Evolutionary conservation across 2,797 vertebrate genomes (phyloP), one percentile per base, ranked within the genome.

Genomic region (Holocentrus rufus): DNA sequence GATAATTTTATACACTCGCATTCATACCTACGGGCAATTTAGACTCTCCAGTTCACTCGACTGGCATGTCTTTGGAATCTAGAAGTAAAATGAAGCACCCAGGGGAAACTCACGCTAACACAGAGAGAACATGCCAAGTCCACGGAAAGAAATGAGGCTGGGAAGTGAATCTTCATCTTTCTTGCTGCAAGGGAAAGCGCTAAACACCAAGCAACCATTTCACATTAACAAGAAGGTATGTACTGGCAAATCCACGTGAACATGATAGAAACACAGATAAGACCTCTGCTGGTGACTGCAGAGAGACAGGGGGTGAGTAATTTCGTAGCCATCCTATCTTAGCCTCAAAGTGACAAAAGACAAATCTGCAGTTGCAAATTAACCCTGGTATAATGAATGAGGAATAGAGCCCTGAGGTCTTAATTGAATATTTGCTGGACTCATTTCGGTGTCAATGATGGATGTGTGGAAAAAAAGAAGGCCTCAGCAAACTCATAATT

Each of bases 331-430:
- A 83, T 85, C 79, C 74, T 87, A 85, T 84, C 85, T 86, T 87
- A 76, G 88, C 90, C 89, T 89, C 62, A 88, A 85, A 87, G 88
- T 91, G 92, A 93, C 92, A 93, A 92, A 90, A 94, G 92, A 93
- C 83, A 90, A 91, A 93, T 93, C 88, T 92, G 82, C 88, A 82
- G 86, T 89, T 89, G 85, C 89, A 93, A 94, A 94, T 94, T 86
- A 91, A 92, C 85, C 74, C 81, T 68, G 18, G 86, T 93, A 91
- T 94, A 91, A 92, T 90, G 86, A 94, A 91, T 92, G 88, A 90
- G 82, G 73, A 89, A 90, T 85, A 76, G 84, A 88, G 82, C 87
- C 92, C 87, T 69, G 75, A 85, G 88, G 90, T 87, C 84, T 90
- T 88, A 89, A 80, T 89, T 87, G 85, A 90, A 92, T 90, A 92